Percentiles rank a stretch among this genome's conserved stretches.
Evolutionary conservation across 2,113 vertebrate genomes (phyloP).

Genomic region (Sphyrna mokarran): DNA sequence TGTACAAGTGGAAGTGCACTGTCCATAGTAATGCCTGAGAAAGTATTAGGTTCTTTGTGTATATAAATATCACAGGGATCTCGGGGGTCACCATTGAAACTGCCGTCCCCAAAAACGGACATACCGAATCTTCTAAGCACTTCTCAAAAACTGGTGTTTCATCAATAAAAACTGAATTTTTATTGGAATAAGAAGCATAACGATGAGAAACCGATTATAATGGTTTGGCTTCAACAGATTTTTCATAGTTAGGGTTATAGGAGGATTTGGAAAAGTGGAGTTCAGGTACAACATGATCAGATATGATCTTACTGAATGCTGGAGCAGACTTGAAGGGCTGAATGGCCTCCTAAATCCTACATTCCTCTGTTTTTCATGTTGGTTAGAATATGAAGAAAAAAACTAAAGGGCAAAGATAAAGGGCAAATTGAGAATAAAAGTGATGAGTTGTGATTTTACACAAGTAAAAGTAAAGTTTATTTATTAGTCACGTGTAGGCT

Average conservation of each 20-base stretch:
- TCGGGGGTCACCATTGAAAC: background rate
- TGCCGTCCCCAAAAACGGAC: background rate
- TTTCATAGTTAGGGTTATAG: no score
- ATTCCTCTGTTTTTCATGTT: no score
- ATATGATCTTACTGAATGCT: no score
- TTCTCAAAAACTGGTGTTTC: background rate
- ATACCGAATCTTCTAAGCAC: background rate
- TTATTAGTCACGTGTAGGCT: no score
- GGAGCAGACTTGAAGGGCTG: no score
- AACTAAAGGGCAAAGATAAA: background rate
- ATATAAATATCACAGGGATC: background rate
- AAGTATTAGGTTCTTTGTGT: background rate
- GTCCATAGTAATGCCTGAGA: background rate
- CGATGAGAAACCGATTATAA: background rate
- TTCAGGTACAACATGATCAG: no score
- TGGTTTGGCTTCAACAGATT: background rate
- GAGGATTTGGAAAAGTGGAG: no score
- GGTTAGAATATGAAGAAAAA: background rate
- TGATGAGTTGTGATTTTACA: background rate
- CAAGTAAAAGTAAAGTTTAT: no score
- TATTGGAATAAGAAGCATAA: background rate
- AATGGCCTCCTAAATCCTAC: no score
- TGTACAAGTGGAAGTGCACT: background rate
- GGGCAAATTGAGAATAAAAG: background rate
- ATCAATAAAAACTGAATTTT: background rate